Conservation (phyloP, 2,888 invertebrate species). For the Lithosia quadra region DNA sequence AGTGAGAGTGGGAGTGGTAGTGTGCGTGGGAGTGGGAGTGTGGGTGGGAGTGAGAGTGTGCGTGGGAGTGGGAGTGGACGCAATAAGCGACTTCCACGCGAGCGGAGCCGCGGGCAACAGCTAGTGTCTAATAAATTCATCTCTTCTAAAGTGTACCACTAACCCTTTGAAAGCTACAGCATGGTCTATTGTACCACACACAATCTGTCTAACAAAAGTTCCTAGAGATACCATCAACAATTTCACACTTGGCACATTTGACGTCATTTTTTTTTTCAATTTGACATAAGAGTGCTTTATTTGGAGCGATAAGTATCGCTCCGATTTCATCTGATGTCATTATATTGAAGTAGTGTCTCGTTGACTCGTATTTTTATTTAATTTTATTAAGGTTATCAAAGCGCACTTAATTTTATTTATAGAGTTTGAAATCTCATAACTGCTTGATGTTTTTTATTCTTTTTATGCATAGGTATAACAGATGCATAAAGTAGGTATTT, state of each 20-base stretch:
- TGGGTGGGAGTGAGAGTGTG: no score
- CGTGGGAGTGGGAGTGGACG: no score
- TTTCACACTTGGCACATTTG: conserved; percentile 79
- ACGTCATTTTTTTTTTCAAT: conserved; percentile 61
- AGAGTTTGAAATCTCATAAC: background rate
- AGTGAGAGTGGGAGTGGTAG: no score
- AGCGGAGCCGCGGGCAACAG: no score
- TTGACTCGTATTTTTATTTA: conserved; percentile 68
- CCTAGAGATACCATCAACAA: conserved; percentile 75
- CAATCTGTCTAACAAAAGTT: conserved; percentile 61
- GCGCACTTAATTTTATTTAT: conserved; percentile 10
- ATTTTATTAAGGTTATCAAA: conserved; percentile 34
- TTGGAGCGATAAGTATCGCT: conserved; percentile 74
- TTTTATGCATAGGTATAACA: background rate
- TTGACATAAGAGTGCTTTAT: conserved; percentile 73
- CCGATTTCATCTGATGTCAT: conserved; percentile 69
- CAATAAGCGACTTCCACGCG: no score
- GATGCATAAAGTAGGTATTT: no score
- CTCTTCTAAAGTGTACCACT: conserved; percentile 36
- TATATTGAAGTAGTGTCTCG: conserved; percentile 64
- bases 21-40: no score
- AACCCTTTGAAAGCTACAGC: conserved; percentile 42
- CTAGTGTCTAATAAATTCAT: conserved; percentile 38
- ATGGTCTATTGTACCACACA: conserved; percentile 53
- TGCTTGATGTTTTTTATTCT: background rate